Conservation (phyloP, 2,797 vertebrate genomes). For the Pitangus sulphuratus region DNA sequence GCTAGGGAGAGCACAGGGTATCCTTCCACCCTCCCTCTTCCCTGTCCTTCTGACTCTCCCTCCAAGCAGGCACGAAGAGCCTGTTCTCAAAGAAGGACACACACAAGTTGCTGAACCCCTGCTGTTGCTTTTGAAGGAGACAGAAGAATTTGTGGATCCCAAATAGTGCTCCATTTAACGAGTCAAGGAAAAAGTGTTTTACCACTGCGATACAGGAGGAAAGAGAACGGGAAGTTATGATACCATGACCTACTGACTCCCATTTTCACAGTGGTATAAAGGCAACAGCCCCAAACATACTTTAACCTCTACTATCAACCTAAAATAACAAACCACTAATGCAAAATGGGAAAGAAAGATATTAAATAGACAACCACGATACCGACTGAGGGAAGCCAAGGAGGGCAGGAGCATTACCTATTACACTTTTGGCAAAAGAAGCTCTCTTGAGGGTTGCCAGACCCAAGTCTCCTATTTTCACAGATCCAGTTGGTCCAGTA, state of each 20-base stretch:
- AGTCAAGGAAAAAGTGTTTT: not conserved
- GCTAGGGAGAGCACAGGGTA: not conserved
- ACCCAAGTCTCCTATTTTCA: constrained; percentile 97
- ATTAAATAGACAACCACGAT: not conserved
- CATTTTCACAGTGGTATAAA: not conserved
- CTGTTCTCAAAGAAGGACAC: not conserved
- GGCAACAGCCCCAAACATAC: not conserved
- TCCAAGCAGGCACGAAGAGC: not conserved
- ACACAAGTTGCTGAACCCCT: not conserved
- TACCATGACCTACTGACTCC: not conserved
- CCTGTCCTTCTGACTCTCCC: not conserved
- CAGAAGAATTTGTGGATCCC: not conserved
- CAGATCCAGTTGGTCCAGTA: constrained; percentile 96
- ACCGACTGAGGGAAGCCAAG: not conserved
- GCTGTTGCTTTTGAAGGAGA: not conserved
- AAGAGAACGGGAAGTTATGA: not conserved
- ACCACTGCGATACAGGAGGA: not conserved
- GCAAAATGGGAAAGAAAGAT: not conserved
- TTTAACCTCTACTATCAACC: not conserved
- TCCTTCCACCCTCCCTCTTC: not conserved
- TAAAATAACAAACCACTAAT: not conserved
- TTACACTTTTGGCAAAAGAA: constrained; percentile 98
- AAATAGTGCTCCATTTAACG: not conserved
- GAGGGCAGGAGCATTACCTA: constrained; percentile 81
- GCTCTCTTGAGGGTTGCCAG: constrained; percentile 96